These are phyloP conservation scores for Oreochromis spilurus DNA, from an alignment of 2,113 vertebrate genomes.

Conservation along the genomic window DNA sequence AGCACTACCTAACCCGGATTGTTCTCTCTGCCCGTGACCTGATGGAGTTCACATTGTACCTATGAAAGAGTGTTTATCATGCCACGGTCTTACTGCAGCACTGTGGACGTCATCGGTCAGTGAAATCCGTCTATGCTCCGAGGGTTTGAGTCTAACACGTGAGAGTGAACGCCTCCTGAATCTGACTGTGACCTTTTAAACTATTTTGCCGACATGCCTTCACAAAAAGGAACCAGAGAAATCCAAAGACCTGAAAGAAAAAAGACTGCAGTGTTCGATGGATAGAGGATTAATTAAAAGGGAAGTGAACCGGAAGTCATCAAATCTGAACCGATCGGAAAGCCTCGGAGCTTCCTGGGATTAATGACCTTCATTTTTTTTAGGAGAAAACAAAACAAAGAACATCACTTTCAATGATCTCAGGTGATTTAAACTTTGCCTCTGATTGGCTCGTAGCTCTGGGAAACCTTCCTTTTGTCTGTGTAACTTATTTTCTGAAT, in stretches of 20 bases:
- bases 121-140: not conserved
- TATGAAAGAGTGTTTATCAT: not conserved
- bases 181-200: not conserved
- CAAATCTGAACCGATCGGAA: not conserved
- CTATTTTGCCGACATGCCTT: not conserved
- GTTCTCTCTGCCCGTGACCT: not conserved
- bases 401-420: not conserved
- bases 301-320: not conserved
- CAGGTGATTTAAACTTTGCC: slow-evolving; percentile 7
- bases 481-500: not conserved
- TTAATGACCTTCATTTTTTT: not conserved
- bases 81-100: not conserved
- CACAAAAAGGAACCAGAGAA: not conserved
- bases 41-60: not conserved
- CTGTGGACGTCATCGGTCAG: not conserved
- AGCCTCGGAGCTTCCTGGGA: not conserved
- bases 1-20: slow-evolving; percentile 49
- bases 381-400: slow-evolving; percentile 1
- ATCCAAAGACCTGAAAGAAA: not conserved
- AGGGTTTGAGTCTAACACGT: not conserved
- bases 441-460: slow-evolving; percentile 17
- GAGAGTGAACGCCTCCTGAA: not conserved
- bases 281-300: not conserved
- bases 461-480: not conserved
- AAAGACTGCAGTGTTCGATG: not conserved